phyloP scores from a whole-genome alignment of 2,113 vertebrate genomes.

The Bos javanicus region DNA sequence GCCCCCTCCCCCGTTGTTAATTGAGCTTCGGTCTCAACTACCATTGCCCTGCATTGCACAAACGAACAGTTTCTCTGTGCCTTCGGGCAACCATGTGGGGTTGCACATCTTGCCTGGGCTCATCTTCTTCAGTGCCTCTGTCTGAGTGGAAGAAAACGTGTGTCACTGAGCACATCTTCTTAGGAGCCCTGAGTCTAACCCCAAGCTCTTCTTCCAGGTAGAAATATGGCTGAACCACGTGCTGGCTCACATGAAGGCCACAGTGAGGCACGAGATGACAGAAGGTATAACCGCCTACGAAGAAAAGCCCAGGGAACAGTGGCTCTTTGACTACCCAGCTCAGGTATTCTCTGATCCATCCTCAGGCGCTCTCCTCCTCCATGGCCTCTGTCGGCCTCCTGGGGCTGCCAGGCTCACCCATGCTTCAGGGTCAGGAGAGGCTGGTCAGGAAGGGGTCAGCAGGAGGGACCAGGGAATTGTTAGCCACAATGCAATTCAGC shows the following conservation, averaged over 20 bases:
- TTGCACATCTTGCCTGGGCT: neutral
- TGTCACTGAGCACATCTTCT: neutral
- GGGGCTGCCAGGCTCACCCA: neutral
- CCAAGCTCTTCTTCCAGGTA: slow-evolving; percentile 81
- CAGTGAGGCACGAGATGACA: slow-evolving; percentile 88
- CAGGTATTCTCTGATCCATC: slow-evolving; percentile 80
- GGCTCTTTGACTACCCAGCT: slow-evolving; percentile 92
- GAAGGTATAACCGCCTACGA: slow-evolving; percentile 89
- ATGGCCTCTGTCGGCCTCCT: neutral
- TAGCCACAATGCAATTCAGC: neutral
- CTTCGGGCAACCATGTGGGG: neutral
- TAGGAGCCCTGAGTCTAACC: neutral
- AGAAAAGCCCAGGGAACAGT: slow-evolving; percentile 94
- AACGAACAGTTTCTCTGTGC: neutral
- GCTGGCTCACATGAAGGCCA: slow-evolving; percentile 88
- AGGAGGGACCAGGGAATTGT: neutral
- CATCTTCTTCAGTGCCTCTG: neutral
- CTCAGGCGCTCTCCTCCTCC: neutral
- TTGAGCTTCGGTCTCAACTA: neutral
- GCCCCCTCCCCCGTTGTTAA: neutral
- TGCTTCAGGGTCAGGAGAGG: neutral
- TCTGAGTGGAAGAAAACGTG: neutral
- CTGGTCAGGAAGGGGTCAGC: neutral
- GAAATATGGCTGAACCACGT: slow-evolving; percentile 92
- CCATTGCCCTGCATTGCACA: neutral